Conservation (phyloP, 2,113 vertebrate species). For the Pelecanus crispus region DNA sequence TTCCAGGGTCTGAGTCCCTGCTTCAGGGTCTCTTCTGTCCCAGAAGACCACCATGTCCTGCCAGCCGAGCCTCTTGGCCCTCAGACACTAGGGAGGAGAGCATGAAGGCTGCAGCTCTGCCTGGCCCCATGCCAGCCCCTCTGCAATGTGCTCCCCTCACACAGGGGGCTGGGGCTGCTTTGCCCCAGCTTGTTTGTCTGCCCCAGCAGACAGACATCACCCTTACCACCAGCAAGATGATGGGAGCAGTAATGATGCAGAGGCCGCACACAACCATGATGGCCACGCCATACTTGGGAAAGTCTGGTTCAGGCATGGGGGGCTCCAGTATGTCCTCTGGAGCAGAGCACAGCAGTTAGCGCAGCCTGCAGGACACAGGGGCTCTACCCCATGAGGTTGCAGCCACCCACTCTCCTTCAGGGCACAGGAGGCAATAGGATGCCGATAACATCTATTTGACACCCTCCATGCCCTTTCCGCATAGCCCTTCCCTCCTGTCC, state of each 20-base stretch:
- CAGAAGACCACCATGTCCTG: neutral
- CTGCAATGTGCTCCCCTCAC: neutral
- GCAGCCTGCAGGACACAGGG: neutral
- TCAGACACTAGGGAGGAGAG: neutral
- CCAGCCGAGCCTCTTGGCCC: neutral
- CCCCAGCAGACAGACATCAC: neutral
- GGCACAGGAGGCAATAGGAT: no score
- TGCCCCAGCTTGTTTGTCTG: neutral
- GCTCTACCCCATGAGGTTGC: accelerated
- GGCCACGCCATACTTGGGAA: neutral
- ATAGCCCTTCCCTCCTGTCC: neutral
- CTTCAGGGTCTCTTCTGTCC: neutral
- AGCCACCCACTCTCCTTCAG: neutral
- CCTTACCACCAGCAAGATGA: conserved; percentile 1
- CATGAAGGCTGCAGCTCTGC: neutral
- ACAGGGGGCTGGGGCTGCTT: neutral
- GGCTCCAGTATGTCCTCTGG: conserved; percentile 37
- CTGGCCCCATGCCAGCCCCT: neutral
- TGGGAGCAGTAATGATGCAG: neutral
- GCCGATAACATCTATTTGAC: no score
- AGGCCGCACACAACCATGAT: neutral
- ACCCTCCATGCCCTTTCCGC: neutral
- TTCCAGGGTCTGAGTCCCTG: neutral
- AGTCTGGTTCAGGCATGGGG: neutral
- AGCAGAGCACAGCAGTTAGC: neutral